phyloP scores from a whole-genome alignment of 2,888 invertebrate species.

The Meganola albula region DNA sequence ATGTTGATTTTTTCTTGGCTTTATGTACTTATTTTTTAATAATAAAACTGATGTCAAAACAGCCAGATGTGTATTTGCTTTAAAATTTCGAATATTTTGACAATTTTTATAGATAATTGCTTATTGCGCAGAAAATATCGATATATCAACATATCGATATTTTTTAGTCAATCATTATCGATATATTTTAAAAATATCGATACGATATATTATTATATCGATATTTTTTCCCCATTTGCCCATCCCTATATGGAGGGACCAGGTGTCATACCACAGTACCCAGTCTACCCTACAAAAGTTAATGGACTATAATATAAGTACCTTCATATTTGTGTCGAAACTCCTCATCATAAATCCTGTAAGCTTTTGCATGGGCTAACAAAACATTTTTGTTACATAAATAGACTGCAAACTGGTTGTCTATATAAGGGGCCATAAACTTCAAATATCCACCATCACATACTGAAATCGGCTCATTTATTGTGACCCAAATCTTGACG shows the following conservation, averaged over 20 bases:
- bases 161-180: not conserved
- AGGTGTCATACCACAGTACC: not conserved
- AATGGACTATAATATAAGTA: not conserved
- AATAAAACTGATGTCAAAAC: too few relatives aligned
- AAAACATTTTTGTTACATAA: conserved; percentile 74
- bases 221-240: not conserved
- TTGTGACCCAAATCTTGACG: conserved; percentile 35
- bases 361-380: conserved; percentile 79
- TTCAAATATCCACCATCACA: conserved; percentile 5
- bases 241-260: not conserved
- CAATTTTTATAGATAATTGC: too few relatives aligned
- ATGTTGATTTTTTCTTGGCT: too few relatives aligned
- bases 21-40: too few relatives aligned
- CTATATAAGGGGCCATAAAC: conserved; percentile 13
- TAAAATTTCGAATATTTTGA: too few relatives aligned
- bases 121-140: too few relatives aligned
- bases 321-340: conserved; percentile 45
- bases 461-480: not conserved
- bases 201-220: not conserved
- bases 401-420: conserved; percentile 11
- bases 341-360: conserved; percentile 71
- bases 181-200: not conserved
- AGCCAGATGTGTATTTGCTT: too few relatives aligned
- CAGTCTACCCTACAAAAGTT: not conserved
- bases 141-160: too few relatives aligned